Conservation (phyloP, 2,113 vertebrate species). For the Heliornis fulica region DNA sequence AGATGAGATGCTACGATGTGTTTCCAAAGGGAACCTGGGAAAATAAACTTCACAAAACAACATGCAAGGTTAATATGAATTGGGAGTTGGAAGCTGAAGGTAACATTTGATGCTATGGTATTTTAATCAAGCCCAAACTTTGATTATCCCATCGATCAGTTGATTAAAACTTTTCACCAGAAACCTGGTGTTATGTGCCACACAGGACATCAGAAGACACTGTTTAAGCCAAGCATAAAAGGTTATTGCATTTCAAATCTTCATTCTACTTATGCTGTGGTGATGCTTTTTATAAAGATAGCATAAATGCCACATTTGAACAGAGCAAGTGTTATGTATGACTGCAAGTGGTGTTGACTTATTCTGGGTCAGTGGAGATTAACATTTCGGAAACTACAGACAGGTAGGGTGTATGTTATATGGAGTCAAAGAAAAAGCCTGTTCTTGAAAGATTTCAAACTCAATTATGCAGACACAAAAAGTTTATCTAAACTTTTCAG, state of each 20-base stretch:
- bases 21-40: neutral
- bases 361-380: neutral
- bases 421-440: neutral
- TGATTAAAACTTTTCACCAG: conserved; percentile 38
- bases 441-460: conserved; percentile 43
- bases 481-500: conserved; percentile 29
- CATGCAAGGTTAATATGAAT: neutral
- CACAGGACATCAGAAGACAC: neutral
- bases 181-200: neutral
- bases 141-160: neutral
- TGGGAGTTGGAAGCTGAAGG: neutral
- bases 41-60: conserved; percentile 3
- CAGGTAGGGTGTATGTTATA: neutral
- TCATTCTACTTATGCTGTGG: neutral
- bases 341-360: neutral
- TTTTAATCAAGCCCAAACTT: conserved; percentile 1
- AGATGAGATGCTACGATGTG: neutral
- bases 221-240: neutral
- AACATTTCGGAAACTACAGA: conserved; percentile 40
- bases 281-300: neutral
- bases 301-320: neutral
- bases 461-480: conserved; percentile 28
- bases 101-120: neutral
- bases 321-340: neutral
- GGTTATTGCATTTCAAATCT: conserved; percentile 21